These are phyloP conservation scores for Steromphala cineraria DNA, from an alignment of 2,888 invertebrate genomes.

Conservation along the genomic window DNA sequence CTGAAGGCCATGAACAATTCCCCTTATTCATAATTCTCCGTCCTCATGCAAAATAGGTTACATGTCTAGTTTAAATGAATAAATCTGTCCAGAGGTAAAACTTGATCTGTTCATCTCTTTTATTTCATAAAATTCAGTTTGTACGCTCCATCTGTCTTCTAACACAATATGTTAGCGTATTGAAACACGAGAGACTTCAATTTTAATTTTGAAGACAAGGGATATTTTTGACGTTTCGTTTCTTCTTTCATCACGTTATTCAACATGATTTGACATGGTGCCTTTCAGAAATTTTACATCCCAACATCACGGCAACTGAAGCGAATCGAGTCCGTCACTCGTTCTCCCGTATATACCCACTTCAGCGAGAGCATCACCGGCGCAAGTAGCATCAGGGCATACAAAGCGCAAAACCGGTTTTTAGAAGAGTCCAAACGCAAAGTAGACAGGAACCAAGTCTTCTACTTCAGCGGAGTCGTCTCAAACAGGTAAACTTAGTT, in stretches of 20 bases:
- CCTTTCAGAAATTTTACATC: slow-evolving; percentile 77
- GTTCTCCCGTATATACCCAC: slow-evolving; percentile 74
- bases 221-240: too few relatives aligned
- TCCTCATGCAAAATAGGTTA: too few relatives aligned
- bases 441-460: slow-evolving; percentile 81
- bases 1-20: too few relatives aligned
- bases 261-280: neutral
- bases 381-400: slow-evolving; percentile 71
- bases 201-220: too few relatives aligned
- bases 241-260: neutral
- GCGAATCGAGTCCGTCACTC: slow-evolving; percentile 72
- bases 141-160: too few relatives aligned
- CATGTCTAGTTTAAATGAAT: too few relatives aligned
- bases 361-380: slow-evolving; percentile 78
- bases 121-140: too few relatives aligned
- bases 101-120: too few relatives aligned
- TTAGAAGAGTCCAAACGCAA: slow-evolving; percentile 56
- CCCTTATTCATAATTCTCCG: too few relatives aligned
- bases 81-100: too few relatives aligned
- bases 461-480: slow-evolving; percentile 76
- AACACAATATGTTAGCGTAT: too few relatives aligned
- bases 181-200: too few relatives aligned
- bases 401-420: slow-evolving; percentile 61
- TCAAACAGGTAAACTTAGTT: slow-evolving; percentile 69
- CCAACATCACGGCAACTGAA: slow-evolving; percentile 74